Evolutionary conservation across 2,797 vertebrate genomes (phyloP).

Genomic region (Columba guinea): DNA sequence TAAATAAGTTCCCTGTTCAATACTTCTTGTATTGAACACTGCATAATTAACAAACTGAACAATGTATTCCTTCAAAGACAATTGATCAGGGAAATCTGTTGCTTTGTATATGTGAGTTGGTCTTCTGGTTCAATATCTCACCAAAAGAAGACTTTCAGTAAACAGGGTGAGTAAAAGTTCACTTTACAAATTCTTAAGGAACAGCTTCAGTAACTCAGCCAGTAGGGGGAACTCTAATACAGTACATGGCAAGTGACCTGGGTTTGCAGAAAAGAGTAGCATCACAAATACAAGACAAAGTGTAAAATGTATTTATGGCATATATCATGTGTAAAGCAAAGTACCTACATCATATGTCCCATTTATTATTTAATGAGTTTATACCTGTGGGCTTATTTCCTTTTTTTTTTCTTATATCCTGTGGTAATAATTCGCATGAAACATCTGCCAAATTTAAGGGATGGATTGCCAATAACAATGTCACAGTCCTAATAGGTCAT

Average conservation of each 20-base stretch:
- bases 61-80: neutral
- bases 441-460: neutral
- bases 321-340: neutral
- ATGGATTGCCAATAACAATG: neutral
- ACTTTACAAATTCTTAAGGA: neutral
- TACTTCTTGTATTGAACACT: neutral
- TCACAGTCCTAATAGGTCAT: neutral
- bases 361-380: neutral
- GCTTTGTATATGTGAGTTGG: neutral
- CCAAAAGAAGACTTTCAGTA: neutral
- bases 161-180: neutral
- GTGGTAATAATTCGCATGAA: neutral
- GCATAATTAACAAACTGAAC: neutral
- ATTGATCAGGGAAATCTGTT: neutral
- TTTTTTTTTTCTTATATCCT: neutral
- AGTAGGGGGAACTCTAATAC: slow-evolving; percentile 69
- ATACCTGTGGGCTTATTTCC: neutral
- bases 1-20: neutral
- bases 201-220: slow-evolving; percentile 39
- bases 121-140: neutral
- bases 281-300: neutral
- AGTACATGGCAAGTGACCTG: slow-evolving; percentile 20
- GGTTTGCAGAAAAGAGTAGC: neutral
- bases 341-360: neutral
- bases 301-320: neutral